Percentiles rank a stretch among this genome's conserved stretches.
Evolutionary conservation across 2,113 vertebrate species (phyloP).

Genomic region (Bubalus kerabau): DNA sequence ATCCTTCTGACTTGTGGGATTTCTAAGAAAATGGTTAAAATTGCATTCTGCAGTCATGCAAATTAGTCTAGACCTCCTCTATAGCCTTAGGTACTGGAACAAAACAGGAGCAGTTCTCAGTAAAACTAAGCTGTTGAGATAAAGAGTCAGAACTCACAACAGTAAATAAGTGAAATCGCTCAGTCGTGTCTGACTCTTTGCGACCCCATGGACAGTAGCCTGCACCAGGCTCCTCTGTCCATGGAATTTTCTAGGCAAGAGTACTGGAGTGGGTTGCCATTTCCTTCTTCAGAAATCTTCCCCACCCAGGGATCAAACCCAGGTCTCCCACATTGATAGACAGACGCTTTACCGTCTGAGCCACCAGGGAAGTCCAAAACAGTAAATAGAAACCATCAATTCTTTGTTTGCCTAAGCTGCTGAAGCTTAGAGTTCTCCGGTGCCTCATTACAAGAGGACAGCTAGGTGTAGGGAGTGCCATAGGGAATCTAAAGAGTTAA

Average conservation of each 20-base stretch:
- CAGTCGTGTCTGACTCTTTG: too few relatives aligned
- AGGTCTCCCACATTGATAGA: too few relatives aligned
- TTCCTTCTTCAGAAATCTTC: too few relatives aligned
- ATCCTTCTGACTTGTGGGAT: slow-evolving; percentile 12
- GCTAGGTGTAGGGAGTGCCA: too few relatives aligned
- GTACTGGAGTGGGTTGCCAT: too few relatives aligned
- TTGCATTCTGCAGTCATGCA: not conserved
- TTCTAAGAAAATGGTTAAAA: slow-evolving; percentile 49
- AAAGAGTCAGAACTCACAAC: slow-evolving; percentile 1
- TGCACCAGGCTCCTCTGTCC: too few relatives aligned
- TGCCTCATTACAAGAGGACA: not conserved
- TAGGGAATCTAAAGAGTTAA: not conserved
- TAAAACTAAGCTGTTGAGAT: slow-evolving; percentile 24
- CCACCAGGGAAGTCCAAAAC: not conserved
- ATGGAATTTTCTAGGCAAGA: too few relatives aligned
- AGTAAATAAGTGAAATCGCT: not conserved
- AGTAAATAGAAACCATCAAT: not conserved
- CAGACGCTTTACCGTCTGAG: too few relatives aligned
- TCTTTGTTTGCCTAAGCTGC: not conserved
- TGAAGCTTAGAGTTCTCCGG: not conserved
- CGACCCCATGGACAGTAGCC: too few relatives aligned
- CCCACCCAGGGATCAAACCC: too few relatives aligned
- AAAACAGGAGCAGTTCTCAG: not conserved
- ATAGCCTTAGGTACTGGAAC: not conserved
- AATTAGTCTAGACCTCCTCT: not conserved